Conservation (phyloP, 2,797 vertebrate genomes). For the Gymnoscopelus microlampas region DNA sequence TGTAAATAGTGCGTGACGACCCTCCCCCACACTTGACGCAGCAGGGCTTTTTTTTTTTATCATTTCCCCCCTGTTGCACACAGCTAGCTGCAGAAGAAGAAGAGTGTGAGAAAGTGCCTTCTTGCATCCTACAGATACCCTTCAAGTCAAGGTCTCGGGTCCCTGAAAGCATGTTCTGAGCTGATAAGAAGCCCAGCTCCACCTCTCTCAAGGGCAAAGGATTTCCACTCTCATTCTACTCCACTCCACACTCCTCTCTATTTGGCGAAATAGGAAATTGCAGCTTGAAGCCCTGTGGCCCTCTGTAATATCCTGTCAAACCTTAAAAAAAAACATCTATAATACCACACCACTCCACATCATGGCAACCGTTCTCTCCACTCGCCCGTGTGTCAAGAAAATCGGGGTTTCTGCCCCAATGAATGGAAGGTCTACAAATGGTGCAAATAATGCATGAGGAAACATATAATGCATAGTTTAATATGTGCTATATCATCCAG, state of each 20-base stretch:
- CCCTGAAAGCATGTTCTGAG: slow-evolving; percentile 62
- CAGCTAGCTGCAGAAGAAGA: slow-evolving; percentile 39
- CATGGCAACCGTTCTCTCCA: slow-evolving; percentile 24
- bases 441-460: slow-evolving; percentile 72
- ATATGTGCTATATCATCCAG: slow-evolving; percentile 76
- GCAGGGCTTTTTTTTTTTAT: slow-evolving; percentile 38
- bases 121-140: slow-evolving; percentile 42
- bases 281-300: slow-evolving; percentile 37
- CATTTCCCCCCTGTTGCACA: slow-evolving; percentile 36
- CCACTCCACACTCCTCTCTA: slow-evolving; percentile 42
- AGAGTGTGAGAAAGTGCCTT: slow-evolving; percentile 33
- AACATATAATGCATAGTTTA: slow-evolving; percentile 81
- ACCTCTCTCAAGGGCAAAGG: slow-evolving; percentile 55
- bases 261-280: slow-evolving; percentile 44
- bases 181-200: slow-evolving; percentile 66
- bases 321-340: slow-evolving; percentile 43
- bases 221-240: slow-evolving; percentile 56
- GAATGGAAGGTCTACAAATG: slow-evolving; percentile 60
- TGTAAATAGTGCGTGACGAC: slow-evolving; percentile 41
- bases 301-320: slow-evolving; percentile 23
- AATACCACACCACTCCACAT: slow-evolving; percentile 30
- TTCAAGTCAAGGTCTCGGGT: slow-evolving; percentile 66
- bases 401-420: slow-evolving; percentile 41
- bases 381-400: slow-evolving; percentile 26
- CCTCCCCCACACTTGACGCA: too few relatives aligned